Conservation (phyloP, 2,113 vertebrate genomes). For the Platichthys stellatus region DNA sequence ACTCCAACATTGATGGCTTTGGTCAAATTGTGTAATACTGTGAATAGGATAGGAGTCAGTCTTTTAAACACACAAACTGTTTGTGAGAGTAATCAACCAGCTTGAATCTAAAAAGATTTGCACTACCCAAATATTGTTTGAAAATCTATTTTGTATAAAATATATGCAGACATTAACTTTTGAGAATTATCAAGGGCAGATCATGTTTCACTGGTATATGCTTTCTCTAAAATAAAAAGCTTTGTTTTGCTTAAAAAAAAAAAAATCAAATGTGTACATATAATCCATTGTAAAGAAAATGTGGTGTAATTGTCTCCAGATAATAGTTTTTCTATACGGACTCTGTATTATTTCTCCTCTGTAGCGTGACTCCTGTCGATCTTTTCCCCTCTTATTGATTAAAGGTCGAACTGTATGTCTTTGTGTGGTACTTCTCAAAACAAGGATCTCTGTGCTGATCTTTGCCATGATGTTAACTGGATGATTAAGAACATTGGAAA, state of each 20-base stretch:
- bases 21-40: conserved; percentile 78
- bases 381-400: conserved; percentile 75
- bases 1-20: conserved; percentile 56
- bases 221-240: conserved; percentile 81
- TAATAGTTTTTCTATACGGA: conserved; percentile 89
- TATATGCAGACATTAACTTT: conserved; percentile 86
- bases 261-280: conserved; percentile 89
- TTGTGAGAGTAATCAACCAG: conserved; percentile 84
- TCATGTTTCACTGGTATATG: conserved; percentile 89
- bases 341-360: conserved; percentile 88
- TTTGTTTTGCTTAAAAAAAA: conserved; percentile 77
- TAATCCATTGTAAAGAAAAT: conserved; percentile 91
- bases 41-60: conserved; percentile 75
- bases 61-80: conserved; percentile 76
- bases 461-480: conserved; percentile 35
- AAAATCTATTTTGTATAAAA: conserved; percentile 97
- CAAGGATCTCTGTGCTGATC: conserved; percentile 56
- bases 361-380: conserved; percentile 84
- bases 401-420: conserved; percentile 87
- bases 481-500: conserved; percentile 40
- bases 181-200: conserved; percentile 87
- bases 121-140: conserved; percentile 85
- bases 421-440: conserved; percentile 85
- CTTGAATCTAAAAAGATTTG: conserved; percentile 77
- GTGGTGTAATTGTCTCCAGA: conserved; percentile 79